Conservation (phyloP, 2,888 invertebrate species). For the Xylocampa areola region DNA sequence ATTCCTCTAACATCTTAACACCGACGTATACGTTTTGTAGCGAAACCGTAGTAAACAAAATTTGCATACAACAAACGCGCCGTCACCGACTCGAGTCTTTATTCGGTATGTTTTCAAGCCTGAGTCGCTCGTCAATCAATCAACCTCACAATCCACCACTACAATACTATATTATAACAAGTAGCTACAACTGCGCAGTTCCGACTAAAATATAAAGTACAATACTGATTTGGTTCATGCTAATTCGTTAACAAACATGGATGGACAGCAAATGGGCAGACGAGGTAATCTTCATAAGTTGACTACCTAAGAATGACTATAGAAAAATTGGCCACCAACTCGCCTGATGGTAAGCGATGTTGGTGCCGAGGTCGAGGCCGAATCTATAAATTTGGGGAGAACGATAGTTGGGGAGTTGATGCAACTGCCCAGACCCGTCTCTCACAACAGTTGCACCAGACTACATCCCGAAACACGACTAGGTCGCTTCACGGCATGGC, state of each 20-base stretch:
- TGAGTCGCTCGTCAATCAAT: constrained; percentile 49
- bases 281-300: constrained; percentile 2
- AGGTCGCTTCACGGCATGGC: too few species aligned
- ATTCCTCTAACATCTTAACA: constrained; percentile 12
- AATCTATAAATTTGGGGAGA: too few species aligned
- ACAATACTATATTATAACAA: constrained; percentile 14
- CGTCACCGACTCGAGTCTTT: constrained; percentile 25
- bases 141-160: constrained; percentile 27
- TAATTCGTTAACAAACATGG: constrained; percentile 27
- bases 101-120: constrained; percentile 34
- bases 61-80: constrained; percentile 13
- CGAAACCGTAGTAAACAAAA: constrained; percentile 26
- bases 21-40: constrained; percentile 26
- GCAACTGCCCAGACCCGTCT: too few species aligned
- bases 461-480: too few species aligned
- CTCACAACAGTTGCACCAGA: too few species aligned
- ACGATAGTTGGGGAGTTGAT: too few species aligned
- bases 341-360: too few species aligned
- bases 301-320: constrained; percentile 1
- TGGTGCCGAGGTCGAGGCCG: too few species aligned
- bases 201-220: constrained; percentile 18
- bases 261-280: constrained; percentile 4
- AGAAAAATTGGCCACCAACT: too few species aligned
- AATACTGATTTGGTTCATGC: constrained; percentile 27
- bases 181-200: constrained; percentile 52